Evolutionary conservation across 2,113 vertebrate species (phyloP), one percentile per base, ranked within the genome.

Genomic region (Sus scrofa): DNA sequence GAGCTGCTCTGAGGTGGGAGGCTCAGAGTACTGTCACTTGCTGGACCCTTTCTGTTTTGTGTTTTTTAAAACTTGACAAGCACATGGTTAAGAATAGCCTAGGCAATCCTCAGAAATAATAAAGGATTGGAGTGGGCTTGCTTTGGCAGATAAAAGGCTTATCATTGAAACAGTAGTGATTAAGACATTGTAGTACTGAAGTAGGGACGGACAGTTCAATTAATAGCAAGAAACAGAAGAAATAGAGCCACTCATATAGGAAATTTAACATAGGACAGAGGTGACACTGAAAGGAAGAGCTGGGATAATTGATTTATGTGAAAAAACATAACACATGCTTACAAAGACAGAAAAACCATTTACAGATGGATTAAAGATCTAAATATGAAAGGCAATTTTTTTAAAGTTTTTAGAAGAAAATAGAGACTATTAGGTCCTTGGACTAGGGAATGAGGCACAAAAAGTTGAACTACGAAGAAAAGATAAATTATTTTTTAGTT

Each of bases 1-100:
- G 60, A 60, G 20, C 87, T 89, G 1, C 44, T 54, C 20, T 86
- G 30, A 89, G 18, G 22, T 54, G 18, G 27, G 13, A 82, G 81
- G 54, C 20, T 65, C 27, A 52, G 12, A 67, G 24, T 24, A 4
- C 39, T 77, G 3, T 89, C n/a, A 63, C 44, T 34, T 27, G 58
- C 44, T 34, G 7, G 81, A 37, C 32, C 74, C n/a, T 22, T 90
- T 37, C 30, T 79, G 16, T 77, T 82, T 34, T 22, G 39, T 79
- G 39, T 79, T 65, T 74, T 82, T 83, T 83, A 74, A 81, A 90
- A 88, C 20, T 56, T 83, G n/a, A 68, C n/a, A 86, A 82, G 27
- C 37, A 67, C 22, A 19, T 19, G 26, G 18, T 84, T 91, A 85
- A 70, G 50, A 87, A 62, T 34, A 75, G 39, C 27, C 20, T 34